Percentiles rank a stretch among this genome's conserved stretches.
Evolutionary conservation across 2,797 vertebrate species (phyloP).

Genomic region (Chelidonichthys spinosus): DNA sequence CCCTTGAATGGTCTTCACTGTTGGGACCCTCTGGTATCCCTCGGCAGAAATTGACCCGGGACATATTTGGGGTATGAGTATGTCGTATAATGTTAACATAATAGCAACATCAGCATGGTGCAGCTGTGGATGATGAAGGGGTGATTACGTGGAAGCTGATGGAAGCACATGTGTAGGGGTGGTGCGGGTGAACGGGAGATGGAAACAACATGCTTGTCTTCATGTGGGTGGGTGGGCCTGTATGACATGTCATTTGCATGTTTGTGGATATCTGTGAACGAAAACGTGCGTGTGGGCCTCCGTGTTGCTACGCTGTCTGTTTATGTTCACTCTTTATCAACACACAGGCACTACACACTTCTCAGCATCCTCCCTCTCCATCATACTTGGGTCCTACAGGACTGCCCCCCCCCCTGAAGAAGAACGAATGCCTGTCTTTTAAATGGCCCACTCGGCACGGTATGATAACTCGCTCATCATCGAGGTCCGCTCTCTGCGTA

Average conservation of each 20-base stretch:
- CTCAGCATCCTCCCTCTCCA: conserved; percentile 55
- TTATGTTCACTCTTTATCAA: conserved; percentile 42
- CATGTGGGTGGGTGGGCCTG: conserved; percentile 8
- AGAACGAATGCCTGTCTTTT: conserved; percentile 73
- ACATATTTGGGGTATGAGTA: too few species aligned
- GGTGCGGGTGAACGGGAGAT: conserved; percentile 15
- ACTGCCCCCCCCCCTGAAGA: conserved; percentile 29
- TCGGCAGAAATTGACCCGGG: too few species aligned
- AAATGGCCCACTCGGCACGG: conserved; percentile 78
- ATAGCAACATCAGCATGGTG: neutral
- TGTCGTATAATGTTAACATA: neutral
- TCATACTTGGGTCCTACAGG: conserved; percentile 60
- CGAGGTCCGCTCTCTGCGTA: conserved; percentile 66
- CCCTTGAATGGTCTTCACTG: too few species aligned
- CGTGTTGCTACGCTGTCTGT: conserved; percentile 53
- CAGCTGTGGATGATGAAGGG: conserved; percentile 14
- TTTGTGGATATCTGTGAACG: conserved; percentile 14
- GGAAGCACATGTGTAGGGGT: neutral
- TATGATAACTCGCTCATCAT: conserved; percentile 77
- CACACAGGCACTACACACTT: conserved; percentile 16
- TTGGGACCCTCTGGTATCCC: too few species aligned
- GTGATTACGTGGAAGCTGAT: conserved; percentile 36
- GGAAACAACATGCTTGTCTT: conserved; percentile 5
- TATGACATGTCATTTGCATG: conserved; percentile 37
- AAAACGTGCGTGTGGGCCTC: conserved; percentile 23